Percentiles rank a stretch among this genome's conserved stretches.
phyloP scores from a whole-genome alignment of 2,113 vertebrate genomes.

The Myiagra hebetior region DNA sequence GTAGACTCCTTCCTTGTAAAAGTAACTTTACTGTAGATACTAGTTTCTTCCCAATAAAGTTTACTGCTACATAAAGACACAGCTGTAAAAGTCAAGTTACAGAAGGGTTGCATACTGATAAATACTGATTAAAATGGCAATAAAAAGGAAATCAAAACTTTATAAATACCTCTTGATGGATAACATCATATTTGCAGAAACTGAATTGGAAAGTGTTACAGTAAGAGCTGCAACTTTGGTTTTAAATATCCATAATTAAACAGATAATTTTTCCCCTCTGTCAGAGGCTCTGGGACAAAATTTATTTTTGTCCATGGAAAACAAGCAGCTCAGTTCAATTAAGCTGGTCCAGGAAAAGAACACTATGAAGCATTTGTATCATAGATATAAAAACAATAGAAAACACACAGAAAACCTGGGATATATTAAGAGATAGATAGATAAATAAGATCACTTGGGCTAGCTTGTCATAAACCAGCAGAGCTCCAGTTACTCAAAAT shows the following conservation, averaged over 20 bases:
- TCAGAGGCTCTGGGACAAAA: background rate
- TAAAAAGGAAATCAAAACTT: background rate
- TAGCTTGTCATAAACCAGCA: background rate
- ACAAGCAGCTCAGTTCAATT: background rate
- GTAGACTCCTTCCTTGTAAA: background rate
- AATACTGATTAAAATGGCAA: background rate
- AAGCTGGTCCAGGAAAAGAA: background rate
- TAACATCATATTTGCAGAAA: background rate
- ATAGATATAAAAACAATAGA: background rate
- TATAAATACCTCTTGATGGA: background rate
- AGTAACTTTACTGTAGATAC: background rate
- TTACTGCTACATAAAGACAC: background rate
- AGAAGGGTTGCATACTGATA: background rate
- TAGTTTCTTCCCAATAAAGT: background rate
- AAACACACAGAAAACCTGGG: background rate
- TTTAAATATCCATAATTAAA: background rate
- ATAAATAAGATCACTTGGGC: background rate
- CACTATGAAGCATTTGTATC: background rate
- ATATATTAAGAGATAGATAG: background rate
- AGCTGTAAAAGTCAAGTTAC: background rate
- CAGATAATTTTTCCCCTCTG: background rate
- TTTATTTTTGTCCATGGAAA: background rate
- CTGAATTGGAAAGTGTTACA: background rate
- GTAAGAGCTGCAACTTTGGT: background rate
- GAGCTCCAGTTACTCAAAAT: background rate